Percentiles rank a stretch among this genome's conserved stretches.
Conservation (phyloP, 2,113 vertebrate species). For the Neoarius graeffei region DNA sequence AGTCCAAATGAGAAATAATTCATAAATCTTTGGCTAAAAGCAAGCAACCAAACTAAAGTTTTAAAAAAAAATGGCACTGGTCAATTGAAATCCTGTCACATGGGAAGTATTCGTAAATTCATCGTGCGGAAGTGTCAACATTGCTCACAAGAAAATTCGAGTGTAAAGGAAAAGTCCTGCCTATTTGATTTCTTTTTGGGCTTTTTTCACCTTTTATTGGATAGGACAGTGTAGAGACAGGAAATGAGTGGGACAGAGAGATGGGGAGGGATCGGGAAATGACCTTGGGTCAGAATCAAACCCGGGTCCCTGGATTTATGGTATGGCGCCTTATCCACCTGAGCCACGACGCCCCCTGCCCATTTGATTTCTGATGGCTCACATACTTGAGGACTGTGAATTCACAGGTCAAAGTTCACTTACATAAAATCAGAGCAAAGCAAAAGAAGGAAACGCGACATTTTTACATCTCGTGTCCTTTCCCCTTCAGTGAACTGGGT, state of each 20-base stretch:
- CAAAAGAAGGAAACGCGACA: not conserved
- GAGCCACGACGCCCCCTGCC: too few species aligned
- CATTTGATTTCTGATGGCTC: not conserved
- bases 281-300: too few species aligned
- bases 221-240: too few species aligned
- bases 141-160: too few species aligned
- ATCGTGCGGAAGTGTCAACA: not conserved
- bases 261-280: too few species aligned
- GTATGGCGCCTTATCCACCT: too few species aligned
- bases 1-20: conserved; percentile 1
- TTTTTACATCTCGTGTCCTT: not conserved
- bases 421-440: not conserved
- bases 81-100: not conserved
- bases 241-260: too few species aligned
- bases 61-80: not conserved
- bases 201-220: too few species aligned
- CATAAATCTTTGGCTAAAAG: conserved; percentile 32
- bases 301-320: too few species aligned
- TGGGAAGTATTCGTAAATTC: not conserved
- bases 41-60: not conserved
- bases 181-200: not conserved
- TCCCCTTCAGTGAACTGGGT: not conserved
- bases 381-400: not conserved
- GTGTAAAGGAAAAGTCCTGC: not conserved
- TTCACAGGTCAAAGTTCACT: not conserved